Conservation (phyloP, 2,797 vertebrate species). For the Ara ararauna region DNA sequence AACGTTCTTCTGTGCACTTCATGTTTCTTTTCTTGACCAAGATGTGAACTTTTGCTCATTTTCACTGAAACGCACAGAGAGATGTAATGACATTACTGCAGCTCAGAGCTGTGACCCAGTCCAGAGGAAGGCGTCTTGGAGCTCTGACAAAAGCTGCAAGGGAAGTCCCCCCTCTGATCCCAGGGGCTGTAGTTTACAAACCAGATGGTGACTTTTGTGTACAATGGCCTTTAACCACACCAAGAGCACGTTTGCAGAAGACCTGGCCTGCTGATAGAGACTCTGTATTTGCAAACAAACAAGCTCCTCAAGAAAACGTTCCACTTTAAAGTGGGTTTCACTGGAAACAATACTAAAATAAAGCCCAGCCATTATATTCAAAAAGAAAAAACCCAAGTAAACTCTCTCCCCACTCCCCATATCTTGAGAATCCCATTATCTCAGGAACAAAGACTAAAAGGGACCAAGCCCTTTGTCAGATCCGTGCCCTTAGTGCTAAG, state of each 20-base stretch:
- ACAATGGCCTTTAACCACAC: constrained; percentile 55
- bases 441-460: neutral
- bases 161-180: constrained; percentile 50
- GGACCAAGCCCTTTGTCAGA: neutral
- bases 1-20: neutral
- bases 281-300: constrained; percentile 47
- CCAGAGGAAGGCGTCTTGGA: neutral
- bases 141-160: constrained; percentile 4
- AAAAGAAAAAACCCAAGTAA: neutral
- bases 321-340: neutral
- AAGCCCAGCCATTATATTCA: constrained; percentile 13
- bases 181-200: constrained; percentile 60
- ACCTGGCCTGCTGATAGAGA: constrained; percentile 63
- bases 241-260: constrained; percentile 68
- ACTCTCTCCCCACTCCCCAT: neutral
- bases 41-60: neutral
- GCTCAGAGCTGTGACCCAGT: neutral
- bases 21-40: neutral
- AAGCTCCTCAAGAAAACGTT: neutral
- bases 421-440: constrained; percentile 47
- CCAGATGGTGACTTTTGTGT: constrained; percentile 62
- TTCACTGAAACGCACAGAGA: neutral
- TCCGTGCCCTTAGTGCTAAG: neutral
- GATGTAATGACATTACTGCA: rapidly evolving
- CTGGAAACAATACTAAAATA: neutral